phyloP scores from a whole-genome alignment of 2,113 vertebrate genomes.

The Grallaria varia region DNA sequence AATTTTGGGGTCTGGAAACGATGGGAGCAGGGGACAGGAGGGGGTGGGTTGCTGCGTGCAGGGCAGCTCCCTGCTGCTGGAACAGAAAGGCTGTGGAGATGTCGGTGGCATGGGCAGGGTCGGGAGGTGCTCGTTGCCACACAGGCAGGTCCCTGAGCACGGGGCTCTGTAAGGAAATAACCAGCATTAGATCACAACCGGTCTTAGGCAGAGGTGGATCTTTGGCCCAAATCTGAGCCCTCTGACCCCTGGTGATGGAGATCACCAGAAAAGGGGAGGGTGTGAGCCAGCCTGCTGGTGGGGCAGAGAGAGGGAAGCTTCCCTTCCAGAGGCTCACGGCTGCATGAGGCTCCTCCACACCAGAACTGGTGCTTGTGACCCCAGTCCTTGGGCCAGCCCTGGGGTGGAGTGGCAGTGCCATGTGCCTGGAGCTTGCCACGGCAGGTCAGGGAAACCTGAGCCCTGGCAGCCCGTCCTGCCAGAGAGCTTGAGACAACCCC shows the following conservation, averaged over 20 bases:
- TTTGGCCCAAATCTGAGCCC: not conserved
- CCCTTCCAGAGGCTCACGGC: not conserved
- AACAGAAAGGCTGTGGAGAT: not conserved
- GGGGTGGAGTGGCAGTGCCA: not conserved
- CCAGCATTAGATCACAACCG: not conserved
- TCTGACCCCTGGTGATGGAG: not conserved
- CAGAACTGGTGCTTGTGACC: fast-evolving
- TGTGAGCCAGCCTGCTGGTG: fast-evolving
- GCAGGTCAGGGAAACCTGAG: not conserved
- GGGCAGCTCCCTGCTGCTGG: not conserved
- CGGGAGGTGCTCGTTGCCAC: not conserved
- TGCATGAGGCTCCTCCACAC: fast-evolving
- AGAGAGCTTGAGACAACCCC: not conserved
- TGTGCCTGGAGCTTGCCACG: not conserved
- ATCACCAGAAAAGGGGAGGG: not conserved
- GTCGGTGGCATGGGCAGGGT: not conserved
- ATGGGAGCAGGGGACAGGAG: not conserved
- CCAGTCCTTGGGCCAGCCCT: not conserved
- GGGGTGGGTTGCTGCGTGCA: not conserved
- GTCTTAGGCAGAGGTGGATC: not conserved
- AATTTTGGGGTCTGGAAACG: not conserved
- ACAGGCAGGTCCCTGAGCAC: not conserved
- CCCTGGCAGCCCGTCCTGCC: not conserved
- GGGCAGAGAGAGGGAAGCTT: not conserved
- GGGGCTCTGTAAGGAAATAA: not conserved